Evolutionary conservation across 2,113 vertebrate species (phyloP).

Genomic region (Microtus oregoni): DNA sequence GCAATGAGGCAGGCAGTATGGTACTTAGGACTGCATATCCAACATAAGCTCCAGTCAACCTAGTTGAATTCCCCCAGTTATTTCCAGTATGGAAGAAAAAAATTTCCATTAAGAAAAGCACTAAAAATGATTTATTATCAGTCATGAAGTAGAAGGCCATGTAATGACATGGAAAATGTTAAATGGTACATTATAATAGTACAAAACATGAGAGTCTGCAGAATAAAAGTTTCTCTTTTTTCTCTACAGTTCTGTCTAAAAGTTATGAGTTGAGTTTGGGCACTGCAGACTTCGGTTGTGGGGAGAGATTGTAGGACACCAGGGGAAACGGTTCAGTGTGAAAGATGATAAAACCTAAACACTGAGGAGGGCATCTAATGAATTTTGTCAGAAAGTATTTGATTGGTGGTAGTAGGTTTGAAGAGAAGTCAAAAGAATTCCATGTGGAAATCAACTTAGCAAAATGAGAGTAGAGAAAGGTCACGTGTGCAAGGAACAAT

Average conservation of each 20-base stretch:
- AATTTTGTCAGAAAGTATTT: neutral
- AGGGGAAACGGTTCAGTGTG: rapidly evolving
- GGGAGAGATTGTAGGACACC: rapidly evolving
- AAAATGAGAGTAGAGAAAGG: neutral
- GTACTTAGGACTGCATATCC: neutral
- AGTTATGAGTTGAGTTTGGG: neutral
- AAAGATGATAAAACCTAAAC: neutral
- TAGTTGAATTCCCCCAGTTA: neutral
- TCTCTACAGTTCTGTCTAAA: neutral
- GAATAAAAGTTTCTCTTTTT: neutral
- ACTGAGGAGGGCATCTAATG: too few species aligned
- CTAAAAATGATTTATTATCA: neutral
- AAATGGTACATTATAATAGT: neutral
- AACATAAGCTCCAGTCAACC: constrained; percentile 2
- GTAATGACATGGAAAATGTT: neutral
- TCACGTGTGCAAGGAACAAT: neutral
- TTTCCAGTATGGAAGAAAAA: neutral
- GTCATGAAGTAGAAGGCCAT: neutral
- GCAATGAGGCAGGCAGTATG: neutral
- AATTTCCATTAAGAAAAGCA: neutral
- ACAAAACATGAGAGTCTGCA: neutral
- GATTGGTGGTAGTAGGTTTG: neutral
- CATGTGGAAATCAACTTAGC: neutral
- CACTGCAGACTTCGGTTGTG: neutral
- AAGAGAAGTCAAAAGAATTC: neutral